phyloP scores from a whole-genome alignment of 2,113 vertebrate species.

The Camarhynchus parvulus region DNA sequence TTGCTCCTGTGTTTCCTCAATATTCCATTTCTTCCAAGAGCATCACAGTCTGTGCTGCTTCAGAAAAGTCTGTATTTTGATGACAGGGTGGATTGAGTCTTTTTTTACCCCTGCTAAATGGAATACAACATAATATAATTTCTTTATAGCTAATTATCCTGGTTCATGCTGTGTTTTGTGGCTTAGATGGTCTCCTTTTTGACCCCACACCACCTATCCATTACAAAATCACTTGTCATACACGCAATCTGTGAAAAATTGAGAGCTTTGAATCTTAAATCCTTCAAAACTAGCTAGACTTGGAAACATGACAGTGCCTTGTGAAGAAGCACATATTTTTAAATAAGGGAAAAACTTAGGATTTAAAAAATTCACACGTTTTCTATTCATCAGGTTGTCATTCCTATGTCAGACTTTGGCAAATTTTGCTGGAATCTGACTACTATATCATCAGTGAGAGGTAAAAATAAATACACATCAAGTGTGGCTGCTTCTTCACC shows the following conservation, averaged over 20 bases:
- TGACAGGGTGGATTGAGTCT: neutral
- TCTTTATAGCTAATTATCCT: neutral
- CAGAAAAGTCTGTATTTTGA: neutral
- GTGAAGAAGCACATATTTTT: conserved; percentile 1
- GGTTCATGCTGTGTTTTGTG: neutral
- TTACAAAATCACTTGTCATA: neutral
- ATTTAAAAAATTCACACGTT: conserved; percentile 17
- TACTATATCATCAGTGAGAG: neutral
- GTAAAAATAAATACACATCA: neutral
- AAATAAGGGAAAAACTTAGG: neutral
- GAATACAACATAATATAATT: neutral
- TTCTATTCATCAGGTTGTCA: conserved; percentile 30
- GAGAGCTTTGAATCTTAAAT: neutral
- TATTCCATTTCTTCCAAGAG: neutral
- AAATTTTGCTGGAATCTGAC: neutral
- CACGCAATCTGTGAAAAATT: neutral
- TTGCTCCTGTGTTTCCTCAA: neutral
- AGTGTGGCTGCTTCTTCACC: neutral
- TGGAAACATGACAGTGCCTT: neutral
- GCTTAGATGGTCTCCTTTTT: neutral
- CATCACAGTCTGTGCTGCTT: neutral
- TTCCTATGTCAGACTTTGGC: neutral
- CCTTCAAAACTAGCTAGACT: conserved; percentile 5
- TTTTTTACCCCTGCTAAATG: neutral
- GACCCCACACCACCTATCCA: neutral